phyloP scores from a whole-genome alignment of 2,113 vertebrate genomes.

The Coptodon bakossiorum region DNA sequence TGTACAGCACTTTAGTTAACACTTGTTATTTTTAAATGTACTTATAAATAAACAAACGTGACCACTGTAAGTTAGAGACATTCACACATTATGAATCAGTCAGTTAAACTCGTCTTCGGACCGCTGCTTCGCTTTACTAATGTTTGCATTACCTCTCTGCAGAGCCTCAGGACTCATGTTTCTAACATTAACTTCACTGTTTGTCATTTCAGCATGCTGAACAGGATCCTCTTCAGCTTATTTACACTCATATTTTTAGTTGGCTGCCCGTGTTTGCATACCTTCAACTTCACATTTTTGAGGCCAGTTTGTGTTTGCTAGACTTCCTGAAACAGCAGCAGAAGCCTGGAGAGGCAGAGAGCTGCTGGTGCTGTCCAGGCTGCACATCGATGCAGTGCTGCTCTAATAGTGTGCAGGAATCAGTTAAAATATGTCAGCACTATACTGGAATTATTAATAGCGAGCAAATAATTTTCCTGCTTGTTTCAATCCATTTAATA shows the following conservation, averaged over 20 bases:
- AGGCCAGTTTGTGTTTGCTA: not conserved
- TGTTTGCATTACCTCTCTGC: fast-evolving
- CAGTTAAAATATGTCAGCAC: not conserved
- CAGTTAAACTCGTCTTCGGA: not conserved
- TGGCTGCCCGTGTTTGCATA: fast-evolving
- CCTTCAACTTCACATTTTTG: not conserved
- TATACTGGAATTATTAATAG: not conserved
- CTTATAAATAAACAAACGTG: not conserved
- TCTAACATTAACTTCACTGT: not conserved
- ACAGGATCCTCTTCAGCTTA: not conserved
- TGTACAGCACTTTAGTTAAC: not conserved
- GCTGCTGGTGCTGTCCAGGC: not conserved
- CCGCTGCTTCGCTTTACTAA: not conserved
- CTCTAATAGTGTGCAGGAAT: not conserved
- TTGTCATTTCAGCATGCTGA: not conserved
- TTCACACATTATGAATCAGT: not conserved
- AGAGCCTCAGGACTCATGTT: not conserved
- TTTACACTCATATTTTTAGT: not conserved
- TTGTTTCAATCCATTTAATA: not conserved
- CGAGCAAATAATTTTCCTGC: not conserved
- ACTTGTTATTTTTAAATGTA: not conserved
- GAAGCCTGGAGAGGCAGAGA: not conserved
- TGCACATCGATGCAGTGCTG: not conserved
- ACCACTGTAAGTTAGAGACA: not conserved
- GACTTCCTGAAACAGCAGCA: not conserved